Conservation (phyloP, 2,888 invertebrate genomes). For the Petrolisthes cinctipes region DNA sequence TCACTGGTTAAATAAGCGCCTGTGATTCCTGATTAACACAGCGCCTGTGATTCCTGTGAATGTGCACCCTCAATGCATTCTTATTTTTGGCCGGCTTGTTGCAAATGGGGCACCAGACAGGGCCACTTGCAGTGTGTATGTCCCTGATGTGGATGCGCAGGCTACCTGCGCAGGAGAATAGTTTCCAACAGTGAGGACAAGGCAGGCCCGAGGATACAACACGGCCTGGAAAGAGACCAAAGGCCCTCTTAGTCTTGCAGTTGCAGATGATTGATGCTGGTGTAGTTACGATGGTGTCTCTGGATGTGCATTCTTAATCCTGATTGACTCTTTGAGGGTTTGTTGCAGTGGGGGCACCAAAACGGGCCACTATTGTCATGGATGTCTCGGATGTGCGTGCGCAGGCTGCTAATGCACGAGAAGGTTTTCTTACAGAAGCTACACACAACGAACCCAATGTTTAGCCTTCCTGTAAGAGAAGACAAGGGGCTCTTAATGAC, state of each 20-base stretch:
- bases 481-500: constrained; percentile 63
- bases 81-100: constrained; percentile 66
- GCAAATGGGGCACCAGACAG: constrained; percentile 66
- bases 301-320: constrained; percentile 66
- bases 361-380: constrained; percentile 65
- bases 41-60: constrained; percentile 66
- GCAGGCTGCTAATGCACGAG: constrained; percentile 66
- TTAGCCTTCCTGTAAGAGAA: constrained; percentile 65
- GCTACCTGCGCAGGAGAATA: constrained; percentile 66
- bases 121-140: constrained; percentile 65
- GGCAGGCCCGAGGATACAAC: constrained; percentile 65
- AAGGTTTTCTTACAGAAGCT: constrained; percentile 66
- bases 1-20: constrained; percentile 60
- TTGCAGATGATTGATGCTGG: constrained; percentile 55
- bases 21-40: constrained; percentile 64
- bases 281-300: constrained; percentile 65
- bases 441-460: constrained; percentile 66
- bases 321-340: constrained; percentile 65
- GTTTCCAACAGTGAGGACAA: constrained; percentile 66
- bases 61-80: constrained; percentile 65
- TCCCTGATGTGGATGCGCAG: constrained; percentile 66
- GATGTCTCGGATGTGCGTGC: constrained; percentile 65
- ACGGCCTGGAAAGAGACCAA: constrained; percentile 66
- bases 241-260: constrained; percentile 61
- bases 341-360: constrained; percentile 65